Percentiles rank a stretch among this genome's conserved stretches.
Conservation (phyloP, 2,113 vertebrate genomes). For the Platichthys stellatus region DNA sequence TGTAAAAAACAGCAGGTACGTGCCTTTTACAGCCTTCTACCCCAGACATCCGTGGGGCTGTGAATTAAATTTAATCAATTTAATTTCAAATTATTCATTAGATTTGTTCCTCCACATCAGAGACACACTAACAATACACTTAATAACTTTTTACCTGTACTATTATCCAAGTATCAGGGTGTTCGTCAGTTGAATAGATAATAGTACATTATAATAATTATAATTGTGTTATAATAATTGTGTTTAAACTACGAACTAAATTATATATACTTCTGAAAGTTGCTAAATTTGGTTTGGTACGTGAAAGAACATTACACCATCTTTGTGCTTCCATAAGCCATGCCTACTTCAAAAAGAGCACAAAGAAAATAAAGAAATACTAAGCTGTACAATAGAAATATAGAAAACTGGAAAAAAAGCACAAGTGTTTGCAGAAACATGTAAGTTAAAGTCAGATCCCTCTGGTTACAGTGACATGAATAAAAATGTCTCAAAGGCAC, state of each 20-base stretch:
- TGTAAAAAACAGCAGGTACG: no score
- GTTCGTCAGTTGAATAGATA: no score
- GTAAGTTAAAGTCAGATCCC: neutral
- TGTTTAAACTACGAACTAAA: no score
- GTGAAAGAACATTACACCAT: neutral
- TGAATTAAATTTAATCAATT: no score
- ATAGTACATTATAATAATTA: neutral
- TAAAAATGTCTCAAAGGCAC: neutral
- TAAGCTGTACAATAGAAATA: neutral
- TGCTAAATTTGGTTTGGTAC: neutral
- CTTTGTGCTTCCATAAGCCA: neutral
- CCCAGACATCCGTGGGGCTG: no score
- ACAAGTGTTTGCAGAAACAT: no score
- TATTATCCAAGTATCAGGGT: no score
- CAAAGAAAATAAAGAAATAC: neutral
- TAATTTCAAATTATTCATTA: neutral
- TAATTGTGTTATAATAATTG: no score
- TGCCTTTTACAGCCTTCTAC: no score
- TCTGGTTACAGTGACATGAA: neutral
- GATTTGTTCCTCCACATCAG: neutral
- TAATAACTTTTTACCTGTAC: no score
- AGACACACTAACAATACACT: neutral
- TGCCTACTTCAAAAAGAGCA: neutral
- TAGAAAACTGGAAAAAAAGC: neutral
- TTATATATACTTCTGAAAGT: neutral